Conservation (phyloP, 2,797 vertebrate genomes). For the Protosalanx chinensis region DNA sequence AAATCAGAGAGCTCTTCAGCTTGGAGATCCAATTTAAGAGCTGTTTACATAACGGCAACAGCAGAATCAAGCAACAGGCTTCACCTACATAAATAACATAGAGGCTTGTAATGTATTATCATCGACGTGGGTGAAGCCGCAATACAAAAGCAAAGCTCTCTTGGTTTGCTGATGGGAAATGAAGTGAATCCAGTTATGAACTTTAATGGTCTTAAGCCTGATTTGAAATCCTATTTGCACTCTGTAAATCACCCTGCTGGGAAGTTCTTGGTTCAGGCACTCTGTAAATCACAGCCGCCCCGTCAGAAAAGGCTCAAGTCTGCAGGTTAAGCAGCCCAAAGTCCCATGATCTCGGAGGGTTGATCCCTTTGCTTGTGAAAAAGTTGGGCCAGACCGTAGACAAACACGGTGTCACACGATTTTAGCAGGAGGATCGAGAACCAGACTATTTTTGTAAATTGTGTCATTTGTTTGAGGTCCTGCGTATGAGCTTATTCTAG, state of each 20-base stretch:
- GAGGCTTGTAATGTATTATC: slow-evolving; percentile 19
- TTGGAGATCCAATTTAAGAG: slow-evolving; percentile 34
- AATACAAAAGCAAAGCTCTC: slow-evolving; percentile 24
- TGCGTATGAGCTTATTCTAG: slow-evolving; percentile 26
- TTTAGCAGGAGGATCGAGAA: slow-evolving; percentile 4
- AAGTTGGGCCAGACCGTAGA: slow-evolving; percentile 23
- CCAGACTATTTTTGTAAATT: slow-evolving; percentile 32
- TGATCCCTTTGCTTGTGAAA: slow-evolving; percentile 28
- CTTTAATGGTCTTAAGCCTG: slow-evolving; percentile 33
- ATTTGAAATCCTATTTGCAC: slow-evolving; percentile 40
- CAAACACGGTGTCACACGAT: slow-evolving; percentile 24
- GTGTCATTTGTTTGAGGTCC: slow-evolving; percentile 33
- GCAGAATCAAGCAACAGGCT: slow-evolving; percentile 16
- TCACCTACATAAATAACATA: slow-evolving; percentile 32
- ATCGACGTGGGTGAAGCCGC: slow-evolving; percentile 29
- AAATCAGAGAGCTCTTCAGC: slow-evolving; percentile 46
- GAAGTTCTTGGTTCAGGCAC: slow-evolving; percentile 35
- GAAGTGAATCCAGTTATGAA: slow-evolving; percentile 27
- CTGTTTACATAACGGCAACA: slow-evolving; percentile 40
- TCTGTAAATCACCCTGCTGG: slow-evolving; percentile 41
- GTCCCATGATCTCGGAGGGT: slow-evolving; percentile 40
- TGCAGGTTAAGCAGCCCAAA: slow-evolving; percentile 40
- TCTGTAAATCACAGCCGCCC: slow-evolving; percentile 41
- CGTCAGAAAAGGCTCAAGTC: slow-evolving; percentile 30
- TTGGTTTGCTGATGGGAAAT: slow-evolving; percentile 32